Base-by-base conservation (phyloP, 2,797 vertebrate genomes). In the Semotilus atromaculatus region DNA sequence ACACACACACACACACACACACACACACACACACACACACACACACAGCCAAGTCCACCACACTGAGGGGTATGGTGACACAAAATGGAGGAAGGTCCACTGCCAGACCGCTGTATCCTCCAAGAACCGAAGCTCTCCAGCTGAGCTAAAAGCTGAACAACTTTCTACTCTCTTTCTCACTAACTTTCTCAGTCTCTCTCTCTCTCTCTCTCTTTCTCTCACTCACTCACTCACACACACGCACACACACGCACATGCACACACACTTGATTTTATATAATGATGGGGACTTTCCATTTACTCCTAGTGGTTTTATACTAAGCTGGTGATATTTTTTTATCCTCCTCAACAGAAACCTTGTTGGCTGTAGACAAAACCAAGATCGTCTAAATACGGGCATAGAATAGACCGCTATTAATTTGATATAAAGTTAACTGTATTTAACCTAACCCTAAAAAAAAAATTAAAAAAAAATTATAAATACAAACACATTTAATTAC, bases 81-180 rank as follows among this genome's bases (percentile, higher is more conserved):
- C 75, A 88, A 86, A 83, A 86, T 73, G 67, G 66, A 81, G 60
- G 72, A 67, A 58, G 78, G 87, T 81, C 84, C 72, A 81, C 48
- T 58, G 67, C 86, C 86, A 86, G 76, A 70, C 86, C 77, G 16
- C 81, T 48, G 81, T 60, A 68, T 86, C 80, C 78, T 66, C 67
- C 78, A 86, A 86, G 43, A 82, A 80, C 48, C 31, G 18, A 19
- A 86, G 51, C 31, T 55, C 36, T 76, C 62, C 51, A 85, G 70
- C 38, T 66, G 83, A 64, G 43, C 29, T 78, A 74, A 85, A 86
- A 84, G 86, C 79, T 82, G 34, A 83, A 73, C 21, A 82, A 67
- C 68, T 55, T 83, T 77, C 48, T 43, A 68, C 45, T 76, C 60
- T 14, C n/a, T 68, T 83, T 55, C 34, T 76, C 36, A 51, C 18